Evolutionary conservation across 2,888 invertebrate genomes (phyloP).

Genomic region (Auanema sp.): DNA sequence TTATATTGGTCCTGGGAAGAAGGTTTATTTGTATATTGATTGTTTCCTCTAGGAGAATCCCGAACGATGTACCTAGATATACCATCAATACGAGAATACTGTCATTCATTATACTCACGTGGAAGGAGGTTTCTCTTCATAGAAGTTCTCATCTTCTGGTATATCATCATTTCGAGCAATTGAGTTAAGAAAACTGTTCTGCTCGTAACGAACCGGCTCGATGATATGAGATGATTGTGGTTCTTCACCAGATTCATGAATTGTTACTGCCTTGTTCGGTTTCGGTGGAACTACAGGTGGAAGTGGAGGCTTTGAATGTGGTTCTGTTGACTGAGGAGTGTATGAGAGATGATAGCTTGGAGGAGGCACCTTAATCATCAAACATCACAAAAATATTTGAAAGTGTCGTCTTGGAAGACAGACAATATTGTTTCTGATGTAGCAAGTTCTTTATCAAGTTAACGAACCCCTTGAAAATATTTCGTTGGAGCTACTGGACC

Average conservation of each 20-base stretch:
- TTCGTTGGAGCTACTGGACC: conserved; percentile 36
- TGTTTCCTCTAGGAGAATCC: too few species aligned
- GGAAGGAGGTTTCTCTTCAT: too few species aligned
- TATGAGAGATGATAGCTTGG: conserved; percentile 16
- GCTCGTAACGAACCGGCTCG: not conserved
- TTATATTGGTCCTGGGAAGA: too few species aligned
- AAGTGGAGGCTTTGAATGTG: conserved; percentile 15
- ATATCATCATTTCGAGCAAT: too few species aligned
- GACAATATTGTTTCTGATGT: not conserved
- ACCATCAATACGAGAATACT: too few species aligned
- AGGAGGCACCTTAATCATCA: conserved; percentile 16
- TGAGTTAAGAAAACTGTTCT: not conserved
- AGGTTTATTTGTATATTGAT: too few species aligned
- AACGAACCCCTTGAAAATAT: conserved; percentile 39
- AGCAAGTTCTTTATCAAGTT: not conserved
- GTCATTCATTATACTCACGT: too few species aligned
- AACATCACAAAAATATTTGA: not conserved
- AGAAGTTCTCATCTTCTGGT: too few species aligned
- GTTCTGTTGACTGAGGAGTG: conserved; percentile 6
- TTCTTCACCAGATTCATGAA: conserved; percentile 4
- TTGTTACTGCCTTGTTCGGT: not conserved
- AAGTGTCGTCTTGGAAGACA: too few species aligned
- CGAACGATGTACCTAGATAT: too few species aligned
- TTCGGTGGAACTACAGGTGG: conserved; percentile 9
- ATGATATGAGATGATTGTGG: conserved; percentile 8